A percentile compares a stretch with the other conserved stretches of the same genome.
Evolutionary conservation across 2,797 vertebrate species (phyloP).

Genomic region (Dermochelys coriacea): DNA sequence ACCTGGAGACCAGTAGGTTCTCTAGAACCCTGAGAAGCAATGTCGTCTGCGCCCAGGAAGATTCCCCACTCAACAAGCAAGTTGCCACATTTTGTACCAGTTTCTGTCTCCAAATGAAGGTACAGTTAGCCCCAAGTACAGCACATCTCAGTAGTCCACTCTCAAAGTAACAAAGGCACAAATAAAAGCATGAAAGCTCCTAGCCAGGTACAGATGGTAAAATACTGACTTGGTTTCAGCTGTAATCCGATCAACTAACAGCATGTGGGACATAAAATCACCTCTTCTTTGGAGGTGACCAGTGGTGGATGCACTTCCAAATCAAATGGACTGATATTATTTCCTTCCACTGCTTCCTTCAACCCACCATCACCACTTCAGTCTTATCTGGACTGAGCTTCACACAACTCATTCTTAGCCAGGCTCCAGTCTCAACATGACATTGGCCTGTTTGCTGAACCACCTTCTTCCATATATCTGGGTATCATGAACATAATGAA

Average conservation of each 20-base stretch:
- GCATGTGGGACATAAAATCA: background rate
- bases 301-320: background rate
- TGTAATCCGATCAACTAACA: background rate
- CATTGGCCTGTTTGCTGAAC: background rate
- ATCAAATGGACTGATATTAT: background rate
- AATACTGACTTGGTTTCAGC: background rate
- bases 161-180: background rate
- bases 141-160: background rate
- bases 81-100: background rate
- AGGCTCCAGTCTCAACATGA: background rate
- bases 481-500: background rate
- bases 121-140: background rate
- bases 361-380: background rate
- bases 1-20: background rate
- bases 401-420: background rate
- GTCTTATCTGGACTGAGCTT: background rate
- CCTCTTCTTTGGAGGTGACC: background rate
- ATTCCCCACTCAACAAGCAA: background rate
- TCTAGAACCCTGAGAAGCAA: background rate
- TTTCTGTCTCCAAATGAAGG: background rate
- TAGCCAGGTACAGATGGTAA: background rate
- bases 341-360: background rate
- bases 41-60: background rate
- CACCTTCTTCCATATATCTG: background rate
- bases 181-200: background rate